Conservation (phyloP, 2,888 invertebrate genomes). For the Caenorhabditis japonica region DNA sequence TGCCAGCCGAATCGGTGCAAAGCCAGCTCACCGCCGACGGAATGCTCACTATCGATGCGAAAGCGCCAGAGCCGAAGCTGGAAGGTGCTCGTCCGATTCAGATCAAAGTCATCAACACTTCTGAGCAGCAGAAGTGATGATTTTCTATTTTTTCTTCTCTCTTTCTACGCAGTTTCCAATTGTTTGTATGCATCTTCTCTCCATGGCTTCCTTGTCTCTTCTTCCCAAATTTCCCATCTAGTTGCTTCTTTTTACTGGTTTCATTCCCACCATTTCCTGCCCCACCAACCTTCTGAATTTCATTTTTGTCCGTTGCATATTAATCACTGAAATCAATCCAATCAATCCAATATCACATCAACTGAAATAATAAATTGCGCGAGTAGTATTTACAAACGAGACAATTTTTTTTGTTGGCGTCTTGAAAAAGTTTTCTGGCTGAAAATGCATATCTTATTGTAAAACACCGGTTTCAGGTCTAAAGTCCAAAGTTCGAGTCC, state of each 20-base stretch:
- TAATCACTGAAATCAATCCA: conserved; percentile 1
- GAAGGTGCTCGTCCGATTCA: conserved; percentile 63
- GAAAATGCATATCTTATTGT: too few relatives aligned
- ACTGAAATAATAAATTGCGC: too few relatives aligned
- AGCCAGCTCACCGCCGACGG: conserved; percentile 73
- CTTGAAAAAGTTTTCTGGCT: too few relatives aligned
- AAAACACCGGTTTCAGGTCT: too few relatives aligned
- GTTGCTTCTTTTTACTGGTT: conserved; percentile 17
- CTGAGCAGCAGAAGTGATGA: conserved; percentile 14
- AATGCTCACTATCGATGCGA: conserved; percentile 67
- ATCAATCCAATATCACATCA: too few relatives aligned
- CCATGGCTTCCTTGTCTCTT: not conserved
- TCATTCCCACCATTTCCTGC: conserved; percentile 7
- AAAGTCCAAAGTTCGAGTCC: too few relatives aligned
- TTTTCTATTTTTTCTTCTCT: not conserved
- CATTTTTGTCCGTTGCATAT: conserved; percentile 5
- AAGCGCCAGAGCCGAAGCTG: conserved; percentile 48
- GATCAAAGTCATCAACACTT: conserved; percentile 58
- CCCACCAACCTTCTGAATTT: not conserved
- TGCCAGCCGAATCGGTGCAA: conserved; percentile 67
- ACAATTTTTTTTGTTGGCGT: too few relatives aligned
- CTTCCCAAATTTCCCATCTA: not conserved
- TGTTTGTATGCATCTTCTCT: too few relatives aligned
- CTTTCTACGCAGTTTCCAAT: not conserved
- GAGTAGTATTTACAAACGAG: not conserved